Evolutionary conservation across 2,888 invertebrate genomes (phyloP), one percentile per base, ranked within the genome.

Genomic region (Trachelus troglodyta): DNA sequence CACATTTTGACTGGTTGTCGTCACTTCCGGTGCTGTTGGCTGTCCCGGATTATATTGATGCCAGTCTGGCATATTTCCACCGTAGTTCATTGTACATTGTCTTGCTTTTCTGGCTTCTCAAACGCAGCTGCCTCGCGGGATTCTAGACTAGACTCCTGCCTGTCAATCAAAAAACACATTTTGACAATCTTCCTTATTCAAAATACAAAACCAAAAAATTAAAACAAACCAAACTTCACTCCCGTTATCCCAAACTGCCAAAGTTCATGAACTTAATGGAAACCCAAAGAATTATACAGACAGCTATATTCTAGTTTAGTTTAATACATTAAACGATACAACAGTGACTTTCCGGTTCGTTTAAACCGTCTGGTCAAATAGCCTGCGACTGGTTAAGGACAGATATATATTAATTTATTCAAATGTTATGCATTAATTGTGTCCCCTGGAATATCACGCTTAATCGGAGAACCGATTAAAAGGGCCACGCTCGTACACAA

Each of bases 51-150:
- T 90, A 87, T 89, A 91, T 81, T 91, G 91, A 87, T 91, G 91
- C 91, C 91, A 91, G 86, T 91, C 91, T 85, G 91, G 90, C 89
- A 91, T 88, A 82, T 87, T 91, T 83, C 88, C 89, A 85, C 86
- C 80, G 90, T 90, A 90, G 89, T 89, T 91, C 91, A 91, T 91
- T 90, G 91, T 90, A 89, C 91, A 91, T 91, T 76, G 76, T 79
- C 74, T 76, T 40, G 76, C 78, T 73, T 74, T 35, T 23, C 34
- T 30, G 35, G 35, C 34, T 37, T 35, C 71, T 71, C 71, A 71
- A 71, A 71, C 34, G 71, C 71, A 15, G 71, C 71, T 71, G 31
- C 71, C 34, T 71, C 31, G 15, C 23, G 31, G 71, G 71, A 33
- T 71, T 34, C 23, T 56, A 56, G 56, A 23, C 56, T 56, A 23